Evolutionary conservation across 2,888 invertebrate species (phyloP), one percentile per base, ranked within the genome.

Genomic region (Empis stercorea): DNA sequence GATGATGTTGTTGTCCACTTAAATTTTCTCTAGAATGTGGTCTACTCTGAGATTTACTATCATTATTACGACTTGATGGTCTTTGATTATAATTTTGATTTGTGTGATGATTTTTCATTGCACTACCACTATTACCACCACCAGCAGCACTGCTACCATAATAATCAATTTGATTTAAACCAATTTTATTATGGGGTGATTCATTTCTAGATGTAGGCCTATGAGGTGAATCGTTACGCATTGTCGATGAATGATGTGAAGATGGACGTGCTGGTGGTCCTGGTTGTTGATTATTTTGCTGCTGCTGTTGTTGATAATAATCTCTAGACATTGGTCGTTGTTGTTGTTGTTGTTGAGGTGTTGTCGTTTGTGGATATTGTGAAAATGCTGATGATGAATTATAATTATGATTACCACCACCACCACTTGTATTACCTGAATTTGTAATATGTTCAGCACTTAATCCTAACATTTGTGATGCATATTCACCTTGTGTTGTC

Each of bases 401-500:
- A 16, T 37, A 37, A 37, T 16, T 37, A 37, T n/a, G 16, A 43
- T 43, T n/a, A 40, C 38, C 17, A 10, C 48, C 51, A 10, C 49
- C 45, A n/a, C 32, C 37, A n/a, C 50, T 23, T 7, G 17, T 32
- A 16, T 11, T 34, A 17, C 48, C 54, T 1, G 51, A 47, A 34
- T 16, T 55, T 59, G 59, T 59, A 16, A 65, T 55, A 49, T 68
- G 64, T 48, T 84, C 82, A 48, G 79, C 78, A 54, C 79, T 78
- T 44, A 87, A 70, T 0, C 87, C 87, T 48, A 91, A 73, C 57
- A 92, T 81, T 63, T 91, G 91, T 20, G 92, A 87, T 44, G 89
- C 92, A 71, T 92, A 93, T 70, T 93, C 93, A 45, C 91, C 89
- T 65, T 88, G 88, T 55, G 89, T 77, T 45, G 84, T 79, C 80